phyloP scores from a whole-genome alignment of 2,113 vertebrate species.

The Antennarius striatus region DNA sequence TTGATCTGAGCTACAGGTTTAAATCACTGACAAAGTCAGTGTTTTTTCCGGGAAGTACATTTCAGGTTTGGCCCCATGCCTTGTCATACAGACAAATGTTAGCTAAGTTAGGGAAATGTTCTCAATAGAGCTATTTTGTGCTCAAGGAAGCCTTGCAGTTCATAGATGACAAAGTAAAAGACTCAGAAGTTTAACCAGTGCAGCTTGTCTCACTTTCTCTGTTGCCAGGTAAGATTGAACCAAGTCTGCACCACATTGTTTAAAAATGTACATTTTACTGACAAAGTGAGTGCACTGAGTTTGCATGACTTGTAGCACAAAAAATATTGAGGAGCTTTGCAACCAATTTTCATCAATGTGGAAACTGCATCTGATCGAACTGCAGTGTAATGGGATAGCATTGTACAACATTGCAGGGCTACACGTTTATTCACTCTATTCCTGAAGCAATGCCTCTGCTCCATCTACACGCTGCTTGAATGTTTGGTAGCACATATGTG shows the following conservation, averaged over 20 bases:
- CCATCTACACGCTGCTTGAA: not conserved
- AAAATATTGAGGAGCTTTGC: conserved; percentile 11
- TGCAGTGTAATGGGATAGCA: too few relatives aligned
- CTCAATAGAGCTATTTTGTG: not conserved
- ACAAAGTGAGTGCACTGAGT: conserved; percentile 1
- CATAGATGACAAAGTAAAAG: not conserved
- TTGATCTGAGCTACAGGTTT: too few relatives aligned
- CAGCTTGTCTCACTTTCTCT: not conserved
- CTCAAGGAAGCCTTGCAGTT: not conserved
- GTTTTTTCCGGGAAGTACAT: too few relatives aligned
- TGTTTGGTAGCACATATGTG: too few relatives aligned
- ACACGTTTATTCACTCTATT: too few relatives aligned
- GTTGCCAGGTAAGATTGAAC: conserved; percentile 24
- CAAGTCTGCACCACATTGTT: not conserved
- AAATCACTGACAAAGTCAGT: too few relatives aligned
- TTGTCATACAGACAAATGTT: too few relatives aligned
- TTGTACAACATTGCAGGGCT: not conserved
- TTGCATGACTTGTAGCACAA: not conserved
- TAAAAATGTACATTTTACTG: conserved; percentile 7
- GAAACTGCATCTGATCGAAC: too few relatives aligned
- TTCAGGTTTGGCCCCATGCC: too few relatives aligned
- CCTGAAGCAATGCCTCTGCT: not conserved
- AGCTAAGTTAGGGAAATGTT: not conserved
- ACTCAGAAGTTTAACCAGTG: too few relatives aligned
- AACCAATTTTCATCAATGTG: too few relatives aligned